A percentile compares a stretch with the other conserved stretches of the same genome.
These are phyloP conservation scores for Vultur gryphus DNA, from an alignment of 2,797 vertebrate genomes.

Conservation along the genomic window DNA sequence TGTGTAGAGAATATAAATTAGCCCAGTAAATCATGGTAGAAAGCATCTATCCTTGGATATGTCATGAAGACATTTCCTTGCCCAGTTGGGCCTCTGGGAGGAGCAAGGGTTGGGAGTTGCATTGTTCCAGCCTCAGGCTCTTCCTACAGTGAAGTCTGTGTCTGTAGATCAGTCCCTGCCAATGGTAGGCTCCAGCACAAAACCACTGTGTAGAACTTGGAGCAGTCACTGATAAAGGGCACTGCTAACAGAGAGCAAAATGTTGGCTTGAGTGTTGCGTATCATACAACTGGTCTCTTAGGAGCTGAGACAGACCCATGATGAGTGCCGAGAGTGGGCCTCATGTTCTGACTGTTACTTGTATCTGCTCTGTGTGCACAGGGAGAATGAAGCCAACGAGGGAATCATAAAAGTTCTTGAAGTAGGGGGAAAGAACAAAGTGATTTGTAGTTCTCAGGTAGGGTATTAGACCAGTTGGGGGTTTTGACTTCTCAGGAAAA, in stretches of 20 bases:
- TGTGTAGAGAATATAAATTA: neutral
- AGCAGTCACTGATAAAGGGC: neutral
- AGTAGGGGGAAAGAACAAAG: neutral
- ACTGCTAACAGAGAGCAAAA: neutral
- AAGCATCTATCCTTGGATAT: neutral
- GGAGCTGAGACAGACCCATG: neutral
- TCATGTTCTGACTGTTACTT: neutral
- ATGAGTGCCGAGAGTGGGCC: fast-evolving
- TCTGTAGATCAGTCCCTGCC: neutral
- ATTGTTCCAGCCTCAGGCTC: neutral
- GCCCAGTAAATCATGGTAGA: neutral
- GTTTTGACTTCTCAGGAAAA: neutral
- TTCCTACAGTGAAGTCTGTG: neutral
- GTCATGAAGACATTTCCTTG: neutral
- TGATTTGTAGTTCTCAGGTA: neutral
- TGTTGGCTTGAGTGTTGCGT: neutral
- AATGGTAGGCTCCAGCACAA: neutral
- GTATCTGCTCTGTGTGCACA: fast-evolving
- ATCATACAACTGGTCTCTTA: neutral
- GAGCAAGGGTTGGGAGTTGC: neutral
- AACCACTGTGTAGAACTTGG: neutral
- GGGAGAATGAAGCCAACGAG: neutral
- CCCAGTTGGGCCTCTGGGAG: neutral
- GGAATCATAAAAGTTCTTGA: neutral
- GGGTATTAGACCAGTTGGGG: neutral